A percentile compares a stretch with the other conserved stretches of the same genome.
These are phyloP conservation scores for Galago senegalensis DNA, from an alignment of 2,797 vertebrate species.

Conservation along the genomic window DNA sequence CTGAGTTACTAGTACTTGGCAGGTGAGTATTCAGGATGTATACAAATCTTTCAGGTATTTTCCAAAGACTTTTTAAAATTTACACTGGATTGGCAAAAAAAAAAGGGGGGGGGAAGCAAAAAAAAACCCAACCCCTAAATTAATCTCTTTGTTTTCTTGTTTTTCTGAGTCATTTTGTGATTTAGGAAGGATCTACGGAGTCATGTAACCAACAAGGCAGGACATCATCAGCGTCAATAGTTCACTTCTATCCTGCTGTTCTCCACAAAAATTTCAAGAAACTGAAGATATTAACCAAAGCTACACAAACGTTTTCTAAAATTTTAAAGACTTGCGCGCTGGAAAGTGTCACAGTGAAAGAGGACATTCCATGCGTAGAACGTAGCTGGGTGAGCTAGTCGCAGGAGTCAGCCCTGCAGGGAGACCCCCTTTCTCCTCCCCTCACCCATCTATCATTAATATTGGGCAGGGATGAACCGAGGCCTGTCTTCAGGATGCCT, in stretches of 20 bases:
- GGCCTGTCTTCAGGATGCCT: accelerated
- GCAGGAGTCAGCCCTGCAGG: not conserved
- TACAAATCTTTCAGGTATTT: not conserved
- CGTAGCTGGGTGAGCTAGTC: accelerated
- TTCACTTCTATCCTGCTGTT: not conserved
- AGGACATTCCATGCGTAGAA: not conserved
- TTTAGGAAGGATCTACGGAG: not conserved
- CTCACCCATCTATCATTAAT: too few relatives aligned
- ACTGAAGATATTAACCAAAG: not conserved
- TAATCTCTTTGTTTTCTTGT: not conserved
- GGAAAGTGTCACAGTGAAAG: not conserved
- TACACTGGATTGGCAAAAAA: not conserved
- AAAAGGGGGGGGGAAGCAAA: too few relatives aligned
- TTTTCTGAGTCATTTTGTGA: not conserved
- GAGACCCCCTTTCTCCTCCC: accelerated
- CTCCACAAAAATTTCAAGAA: not conserved
- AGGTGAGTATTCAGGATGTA: not conserved
- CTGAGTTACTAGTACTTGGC: not conserved
- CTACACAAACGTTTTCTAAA: not conserved
- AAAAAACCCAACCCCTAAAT: not conserved
- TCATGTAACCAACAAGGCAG: accelerated
- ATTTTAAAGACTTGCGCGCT: not conserved
- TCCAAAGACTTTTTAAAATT: constrained; percentile 8
- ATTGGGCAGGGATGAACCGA: too few relatives aligned
- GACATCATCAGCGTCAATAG: accelerated